Percentiles rank a stretch among this genome's conserved stretches.
Conservation (phyloP, 1,140 invertebrate genomes). For the Cotesia typhae region DNA sequence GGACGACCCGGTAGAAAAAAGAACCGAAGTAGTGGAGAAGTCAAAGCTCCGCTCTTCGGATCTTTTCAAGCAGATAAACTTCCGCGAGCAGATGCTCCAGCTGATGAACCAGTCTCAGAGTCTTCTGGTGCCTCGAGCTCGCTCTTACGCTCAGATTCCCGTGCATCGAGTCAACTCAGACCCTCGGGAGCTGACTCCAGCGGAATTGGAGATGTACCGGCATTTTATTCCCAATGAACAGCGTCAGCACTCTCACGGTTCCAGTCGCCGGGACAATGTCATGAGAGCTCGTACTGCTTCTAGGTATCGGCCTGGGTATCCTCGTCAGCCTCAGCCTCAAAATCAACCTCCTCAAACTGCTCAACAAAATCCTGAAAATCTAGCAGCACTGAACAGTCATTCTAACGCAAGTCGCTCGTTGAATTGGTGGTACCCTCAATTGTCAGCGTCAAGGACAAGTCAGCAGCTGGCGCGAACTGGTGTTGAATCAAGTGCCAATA, state of each 20-base stretch:
- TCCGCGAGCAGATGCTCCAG: slow-evolving; percentile 52
- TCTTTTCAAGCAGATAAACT: slow-evolving; percentile 44
- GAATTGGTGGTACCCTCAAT: too few relatives aligned
- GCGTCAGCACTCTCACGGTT: slow-evolving; percentile 43
- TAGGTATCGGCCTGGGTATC: slow-evolving; percentile 36
- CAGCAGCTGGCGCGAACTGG: too few relatives aligned
- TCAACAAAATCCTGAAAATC: not conserved
- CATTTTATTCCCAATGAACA: slow-evolving; percentile 57
- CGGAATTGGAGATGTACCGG: slow-evolving; percentile 58
- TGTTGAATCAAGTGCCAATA: too few relatives aligned
- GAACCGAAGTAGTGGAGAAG: slow-evolving; percentile 37
- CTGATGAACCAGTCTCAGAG: slow-evolving; percentile 50
- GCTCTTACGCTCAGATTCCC: slow-evolving; percentile 57
- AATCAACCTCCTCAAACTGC: slow-evolving; percentile 20
- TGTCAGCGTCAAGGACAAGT: too few relatives aligned
- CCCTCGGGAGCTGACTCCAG: slow-evolving; percentile 56
- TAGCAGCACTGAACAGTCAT: too few relatives aligned
- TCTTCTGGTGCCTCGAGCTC: slow-evolving; percentile 44
- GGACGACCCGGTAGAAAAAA: slow-evolving; percentile 45
- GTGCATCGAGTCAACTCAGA: slow-evolving; percentile 61
- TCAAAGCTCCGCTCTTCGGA: slow-evolving; percentile 37
- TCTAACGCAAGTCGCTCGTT: too few relatives aligned
- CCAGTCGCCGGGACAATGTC: slow-evolving; percentile 41
- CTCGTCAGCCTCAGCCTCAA: slow-evolving; percentile 6
- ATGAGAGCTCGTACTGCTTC: slow-evolving; percentile 40